phyloP scores from a whole-genome alignment of 2,113 vertebrate genomes.

The Romanogobio albipinnatus region DNA sequence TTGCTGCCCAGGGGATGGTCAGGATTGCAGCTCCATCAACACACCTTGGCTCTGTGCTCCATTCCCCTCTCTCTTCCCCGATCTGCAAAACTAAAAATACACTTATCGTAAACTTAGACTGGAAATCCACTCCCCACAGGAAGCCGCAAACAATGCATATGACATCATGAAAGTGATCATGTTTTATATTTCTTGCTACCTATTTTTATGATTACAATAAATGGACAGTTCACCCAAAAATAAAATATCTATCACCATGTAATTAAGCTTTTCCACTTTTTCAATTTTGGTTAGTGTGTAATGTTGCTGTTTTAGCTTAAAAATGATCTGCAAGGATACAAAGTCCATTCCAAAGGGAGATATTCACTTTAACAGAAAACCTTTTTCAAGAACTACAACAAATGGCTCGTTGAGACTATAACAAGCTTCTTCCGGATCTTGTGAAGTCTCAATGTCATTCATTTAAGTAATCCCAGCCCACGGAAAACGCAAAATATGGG shows the following conservation, averaged over 20 bases:
- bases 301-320: too few species aligned
- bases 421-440: too few species aligned
- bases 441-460: too few species aligned
- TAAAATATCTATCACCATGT: not conserved
- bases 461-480: too few species aligned
- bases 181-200: not conserved
- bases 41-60: constrained; percentile 41
- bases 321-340: too few species aligned
- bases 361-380: too few species aligned
- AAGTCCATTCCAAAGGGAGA: too few species aligned
- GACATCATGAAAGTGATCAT: constrained; percentile 27
- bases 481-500: too few species aligned
- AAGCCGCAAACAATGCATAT: constrained; percentile 46
- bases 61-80: constrained; percentile 1
- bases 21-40: constrained; percentile 59
- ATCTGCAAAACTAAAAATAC: constrained; percentile 52
- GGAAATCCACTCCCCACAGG: constrained; percentile 50
- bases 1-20: constrained; percentile 54
- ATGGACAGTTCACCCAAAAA: not conserved
- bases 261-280: too few species aligned
- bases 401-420: too few species aligned
- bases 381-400: too few species aligned
- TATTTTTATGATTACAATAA: constrained; percentile 21
- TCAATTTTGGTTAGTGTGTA: too few species aligned
- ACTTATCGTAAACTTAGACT: constrained; percentile 51